These are phyloP conservation scores for Lasioglossum zephyrum DNA, from an alignment of 2,888 invertebrate genomes.

Conservation along the genomic window DNA sequence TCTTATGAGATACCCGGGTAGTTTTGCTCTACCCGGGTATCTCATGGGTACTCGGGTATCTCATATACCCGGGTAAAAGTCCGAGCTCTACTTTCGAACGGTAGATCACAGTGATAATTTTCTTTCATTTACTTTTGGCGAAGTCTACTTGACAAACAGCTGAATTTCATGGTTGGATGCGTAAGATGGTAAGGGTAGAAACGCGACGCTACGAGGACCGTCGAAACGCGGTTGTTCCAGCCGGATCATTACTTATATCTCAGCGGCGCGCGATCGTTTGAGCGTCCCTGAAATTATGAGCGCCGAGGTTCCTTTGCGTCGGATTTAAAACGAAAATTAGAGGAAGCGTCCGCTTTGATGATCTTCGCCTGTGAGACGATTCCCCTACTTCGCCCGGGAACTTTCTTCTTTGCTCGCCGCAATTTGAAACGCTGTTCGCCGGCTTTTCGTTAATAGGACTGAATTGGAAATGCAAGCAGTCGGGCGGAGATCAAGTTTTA, in stretches of 20 bases:
- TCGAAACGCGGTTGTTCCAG: background rate
- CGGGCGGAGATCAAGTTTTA: background rate
- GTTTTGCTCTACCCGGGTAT: too few species aligned
- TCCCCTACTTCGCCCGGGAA: background rate
- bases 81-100: too few species aligned
- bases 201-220: background rate
- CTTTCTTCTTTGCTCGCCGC: constrained; percentile 15
- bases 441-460: constrained; percentile 18
- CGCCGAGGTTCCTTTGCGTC: background rate
- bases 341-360: constrained; percentile 21
- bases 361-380: background rate
- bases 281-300: background rate
- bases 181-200: background rate
- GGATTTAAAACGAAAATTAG: constrained; percentile 16
- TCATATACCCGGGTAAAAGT: too few species aligned
- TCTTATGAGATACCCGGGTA: too few species aligned
- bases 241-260: background rate
- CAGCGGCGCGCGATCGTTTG: background rate
- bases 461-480: constrained; percentile 8
- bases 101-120: too few species aligned
- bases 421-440: constrained; percentile 18
- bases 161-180: background rate
- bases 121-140: background rate
- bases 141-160: background rate
- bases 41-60: too few species aligned